phyloP scores from a whole-genome alignment of 2,888 invertebrate genomes.

The Macrophya alboannulata region DNA sequence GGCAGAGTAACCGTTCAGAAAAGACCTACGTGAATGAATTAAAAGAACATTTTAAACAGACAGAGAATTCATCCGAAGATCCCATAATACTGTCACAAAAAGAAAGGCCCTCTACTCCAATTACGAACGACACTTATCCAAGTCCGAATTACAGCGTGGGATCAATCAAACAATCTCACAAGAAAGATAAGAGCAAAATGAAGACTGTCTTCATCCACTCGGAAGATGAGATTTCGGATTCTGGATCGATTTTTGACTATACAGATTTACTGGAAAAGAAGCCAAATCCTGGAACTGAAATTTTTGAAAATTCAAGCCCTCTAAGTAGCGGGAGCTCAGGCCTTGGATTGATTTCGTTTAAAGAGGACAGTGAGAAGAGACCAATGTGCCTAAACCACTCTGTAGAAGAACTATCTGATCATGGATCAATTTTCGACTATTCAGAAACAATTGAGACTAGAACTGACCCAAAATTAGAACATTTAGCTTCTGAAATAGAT shows the following conservation, averaged over 20 bases:
- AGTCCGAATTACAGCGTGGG: slow-evolving; percentile 65
- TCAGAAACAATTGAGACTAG: background rate
- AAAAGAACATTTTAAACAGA: slow-evolving; percentile 11
- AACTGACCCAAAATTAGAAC: background rate
- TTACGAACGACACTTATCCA: slow-evolving; percentile 57
- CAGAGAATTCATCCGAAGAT: slow-evolving; percentile 50
- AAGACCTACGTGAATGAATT: slow-evolving; percentile 44
- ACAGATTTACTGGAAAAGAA: slow-evolving; percentile 46
- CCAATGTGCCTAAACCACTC: slow-evolving; percentile 1
- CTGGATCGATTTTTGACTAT: slow-evolving; percentile 66
- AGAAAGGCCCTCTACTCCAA: slow-evolving; percentile 65
- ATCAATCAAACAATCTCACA: slow-evolving; percentile 65
- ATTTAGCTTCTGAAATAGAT: background rate
- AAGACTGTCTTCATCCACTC: slow-evolving; percentile 61
- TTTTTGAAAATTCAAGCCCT: slow-evolving; percentile 60
- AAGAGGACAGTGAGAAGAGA: background rate
- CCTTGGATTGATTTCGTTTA: slow-evolving; percentile 14
- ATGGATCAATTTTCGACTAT: slow-evolving; percentile 36
- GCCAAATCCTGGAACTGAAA: background rate
- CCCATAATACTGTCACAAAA: slow-evolving; percentile 55
- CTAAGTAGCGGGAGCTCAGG: slow-evolving; percentile 44
- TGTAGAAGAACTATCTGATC: slow-evolving; percentile 44
- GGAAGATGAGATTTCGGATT: slow-evolving; percentile 68
- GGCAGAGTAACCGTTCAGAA: slow-evolving; percentile 52
- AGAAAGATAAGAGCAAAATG: slow-evolving; percentile 65